Evolutionary conservation across 2,888 invertebrate genomes (phyloP), one percentile per base, ranked within the genome.

Genomic region (Stenodema calcarata): DNA sequence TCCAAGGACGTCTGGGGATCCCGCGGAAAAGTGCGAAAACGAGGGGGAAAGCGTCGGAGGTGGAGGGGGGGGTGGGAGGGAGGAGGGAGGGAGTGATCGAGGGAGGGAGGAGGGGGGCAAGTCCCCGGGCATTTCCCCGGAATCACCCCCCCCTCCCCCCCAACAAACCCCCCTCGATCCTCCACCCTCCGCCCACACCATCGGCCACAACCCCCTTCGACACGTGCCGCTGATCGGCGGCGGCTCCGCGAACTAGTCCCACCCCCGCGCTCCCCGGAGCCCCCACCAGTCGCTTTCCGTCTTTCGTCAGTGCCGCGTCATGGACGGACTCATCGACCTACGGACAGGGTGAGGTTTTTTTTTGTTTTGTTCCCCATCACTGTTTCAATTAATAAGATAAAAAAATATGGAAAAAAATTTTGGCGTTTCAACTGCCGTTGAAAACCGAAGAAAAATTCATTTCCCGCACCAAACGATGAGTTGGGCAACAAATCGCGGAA

Each of bases 301-400:
- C 84, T 84, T 30, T 84, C 84, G 84, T 84, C 73, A 73, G 84
- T 84, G 84, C 75, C 84, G 84, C 54, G 84, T 73, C 84, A 84
- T 84, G 84, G 30, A 42, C 84, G 70, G 84, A 84, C 84, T 73
- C 84, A 84, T 84, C 84, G 84, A 84, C 75, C 84, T 84, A 84
- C 84, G 70, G 84, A 44, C 84, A 73, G 84, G 84, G 84, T 84
- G 73, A 73, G 50, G 50, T 50, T 44, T 44, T 69, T 35, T 75
- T 35, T 11, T n/a, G 23, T 41, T 4, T 47, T 44, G 35, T 78
- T 30, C 16, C n/a, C 54, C n/a, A 54, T 9, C 18, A 4, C n/a
- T 4, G 14, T 2, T 18, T 3, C n/a, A 69, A 7, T n/a, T n/a
- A n/a, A n/a, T n/a, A 35, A 35, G 7, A 35, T 4, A 54, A 54